These are phyloP conservation scores for Marmota monax DNA, from an alignment of 2,113 vertebrate species.

Conservation along the genomic window DNA sequence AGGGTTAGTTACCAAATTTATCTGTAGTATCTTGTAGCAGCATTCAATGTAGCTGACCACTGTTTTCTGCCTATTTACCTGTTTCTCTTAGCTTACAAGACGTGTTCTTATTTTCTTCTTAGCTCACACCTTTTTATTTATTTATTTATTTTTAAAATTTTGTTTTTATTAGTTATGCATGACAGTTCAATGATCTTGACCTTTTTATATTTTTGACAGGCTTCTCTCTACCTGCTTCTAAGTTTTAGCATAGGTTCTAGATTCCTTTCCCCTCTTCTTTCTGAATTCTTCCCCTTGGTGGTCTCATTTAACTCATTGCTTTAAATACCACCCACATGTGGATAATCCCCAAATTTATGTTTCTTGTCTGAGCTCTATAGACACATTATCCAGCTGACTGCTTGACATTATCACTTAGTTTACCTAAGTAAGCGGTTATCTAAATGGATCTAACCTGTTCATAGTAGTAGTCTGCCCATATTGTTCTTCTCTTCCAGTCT, in stretches of 20 bases:
- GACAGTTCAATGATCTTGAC: too few relatives aligned
- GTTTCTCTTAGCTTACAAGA: conserved; percentile 36
- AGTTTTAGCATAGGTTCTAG: neutral
- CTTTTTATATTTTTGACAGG: neutral
- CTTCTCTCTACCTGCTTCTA: neutral
- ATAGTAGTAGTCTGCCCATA: conserved; percentile 7
- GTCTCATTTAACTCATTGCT: conserved; percentile 22
- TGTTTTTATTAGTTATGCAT: too few relatives aligned
- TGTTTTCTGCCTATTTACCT: neutral
- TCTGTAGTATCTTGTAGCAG: neutral
- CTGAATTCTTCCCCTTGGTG: neutral
- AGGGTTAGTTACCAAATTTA: neutral
- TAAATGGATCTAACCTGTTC: conserved; percentile 24
- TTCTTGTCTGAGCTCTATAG: neutral
- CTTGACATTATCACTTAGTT: neutral
- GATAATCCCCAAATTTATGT: neutral
- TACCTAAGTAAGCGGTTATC: neutral
- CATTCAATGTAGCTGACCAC: neutral
- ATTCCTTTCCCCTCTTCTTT: neutral
- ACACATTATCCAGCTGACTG: neutral
- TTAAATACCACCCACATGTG: neutral
- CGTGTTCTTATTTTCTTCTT: neutral
- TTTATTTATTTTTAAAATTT: too few relatives aligned
- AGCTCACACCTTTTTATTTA: too few relatives aligned
- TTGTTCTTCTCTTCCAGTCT: neutral